phyloP scores from a whole-genome alignment of 1,140 invertebrate genomes.

The Agrilus planipennis region DNA sequence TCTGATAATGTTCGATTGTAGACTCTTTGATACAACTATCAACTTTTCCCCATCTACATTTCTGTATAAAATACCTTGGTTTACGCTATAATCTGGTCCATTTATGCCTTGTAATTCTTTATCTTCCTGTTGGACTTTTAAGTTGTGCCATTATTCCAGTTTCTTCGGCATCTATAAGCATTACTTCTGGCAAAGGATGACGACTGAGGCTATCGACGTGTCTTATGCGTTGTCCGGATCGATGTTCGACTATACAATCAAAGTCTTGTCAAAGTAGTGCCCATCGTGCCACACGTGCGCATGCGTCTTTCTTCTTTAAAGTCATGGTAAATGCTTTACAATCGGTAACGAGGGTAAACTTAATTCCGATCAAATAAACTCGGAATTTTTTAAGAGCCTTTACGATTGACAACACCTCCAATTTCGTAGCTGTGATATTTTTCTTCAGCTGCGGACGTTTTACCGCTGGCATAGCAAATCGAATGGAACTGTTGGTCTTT shows the following conservation, averaged over 20 bases:
- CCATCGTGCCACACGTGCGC: neutral
- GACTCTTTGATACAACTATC: too few species aligned
- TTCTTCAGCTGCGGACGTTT: constrained; percentile 27
- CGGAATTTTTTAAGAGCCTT: constrained; percentile 32
- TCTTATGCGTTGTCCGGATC: neutral
- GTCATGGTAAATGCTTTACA: neutral
- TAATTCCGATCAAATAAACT: neutral
- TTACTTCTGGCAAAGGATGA: too few species aligned
- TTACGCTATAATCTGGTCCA: too few species aligned
- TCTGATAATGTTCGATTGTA: too few species aligned
- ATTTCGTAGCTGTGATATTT: constrained; percentile 34
- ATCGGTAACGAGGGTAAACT: neutral
- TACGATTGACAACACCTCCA: constrained; percentile 37
- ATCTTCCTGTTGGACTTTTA: too few species aligned
- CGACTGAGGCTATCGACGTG: constrained; percentile 9
- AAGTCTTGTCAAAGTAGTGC: neutral
- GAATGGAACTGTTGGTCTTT: constrained; percentile 26
- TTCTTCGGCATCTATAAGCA: too few species aligned
- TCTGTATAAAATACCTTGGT: too few species aligned
- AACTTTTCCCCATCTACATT: too few species aligned
- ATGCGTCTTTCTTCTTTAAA: neutral
- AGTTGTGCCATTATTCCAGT: too few species aligned
- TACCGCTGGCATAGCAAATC: constrained; percentile 33
- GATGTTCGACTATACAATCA: neutral
- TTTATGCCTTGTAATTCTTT: too few species aligned